Base-by-base conservation (phyloP, 2,113 vertebrate genomes). In the Lethenteron camtschaticum region DNA sequence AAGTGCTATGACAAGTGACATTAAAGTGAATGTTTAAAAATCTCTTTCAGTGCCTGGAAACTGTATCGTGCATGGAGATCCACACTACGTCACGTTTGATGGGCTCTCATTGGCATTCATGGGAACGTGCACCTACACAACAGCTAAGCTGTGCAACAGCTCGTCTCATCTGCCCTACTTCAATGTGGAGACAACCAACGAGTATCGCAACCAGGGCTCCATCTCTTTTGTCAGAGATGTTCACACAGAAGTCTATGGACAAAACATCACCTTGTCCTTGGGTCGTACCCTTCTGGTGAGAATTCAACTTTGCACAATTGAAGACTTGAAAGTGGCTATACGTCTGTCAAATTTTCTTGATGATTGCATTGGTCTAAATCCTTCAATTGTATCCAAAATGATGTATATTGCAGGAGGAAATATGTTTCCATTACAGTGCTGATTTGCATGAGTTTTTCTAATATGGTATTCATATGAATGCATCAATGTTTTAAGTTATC, bases 121-220 rank as follows among this genome's bases (percentile, higher is more conserved):
- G 86, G 87, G 87, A 58, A 81, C 85, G 69, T 92, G 88, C 74
- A 85, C 86, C 68, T 92, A 92, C 76, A 86, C 84, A 1, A 76
- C 90, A 57, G 83, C 82, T 70, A 81, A 83, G 75, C 78, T 77
- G 18, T 92, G 88, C 74, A 81, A 72, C 13, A 1, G 13, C 57
- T 79, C 82, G 68, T 78, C 78, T 0, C 75, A 12, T 3, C 7
- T 84, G 71, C 82, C 84, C 0, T 78, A 80, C 75, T 92, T 90
- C 69, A 75, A 79, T 8, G 85, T 92, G 8, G 81, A 79, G 68
- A 83, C 85, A 16, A 83, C 85, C 10, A 92, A 89, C 11, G 87
- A 90, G 75, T 81, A 84, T 76, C 78, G 88, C 73, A 83, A 83
- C 69, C 78, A 76, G 60, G 86, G 82, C 73, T 85, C 77, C 60